Base-by-base conservation (phyloP, 2,888 invertebrate species). In the Hemicrepidius hirtus region DNA sequence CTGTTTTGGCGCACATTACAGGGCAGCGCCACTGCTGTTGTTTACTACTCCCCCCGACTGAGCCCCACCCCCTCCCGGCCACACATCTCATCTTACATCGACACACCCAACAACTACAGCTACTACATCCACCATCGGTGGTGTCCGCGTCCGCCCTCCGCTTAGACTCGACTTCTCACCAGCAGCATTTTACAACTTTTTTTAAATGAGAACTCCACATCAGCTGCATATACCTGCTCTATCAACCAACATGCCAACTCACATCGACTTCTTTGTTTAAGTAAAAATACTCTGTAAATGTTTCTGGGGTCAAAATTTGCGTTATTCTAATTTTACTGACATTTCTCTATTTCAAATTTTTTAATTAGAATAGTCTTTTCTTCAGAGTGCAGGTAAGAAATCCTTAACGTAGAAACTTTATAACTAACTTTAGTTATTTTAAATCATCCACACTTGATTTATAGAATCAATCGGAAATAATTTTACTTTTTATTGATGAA, bases 41-140 rank as follows among this genome's bases (percentile, higher is more conserved):
- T 84, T 82, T 81, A 81, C 82, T 80, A 80, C 83, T 83, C 84
- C 84, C 82, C 84, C 85, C 82, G 84, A 83, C 80, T 81, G 83
- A 83, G 83, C 82, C 84, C 83, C 82, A 81, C 79, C 81, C 82
- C 80, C 77, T 77, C 80, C 80, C 79, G 79, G 80, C 81, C 80
- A 84, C 84, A 85, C 84, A 83, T 83, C 83, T 84, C 83, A 82
- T 83, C 84, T 82, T 79, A 83, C 83, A 83, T 81, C 84, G 82
- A 83, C 81, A 83, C 82, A 81, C 82, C 82, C 82, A 82, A 81
- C 82, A 77, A 80, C 81, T 46, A 71, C 74, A 60, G 41, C 76
- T 72, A 74, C 77, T 77, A 78, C 80, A 78, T 80, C 82, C 79
- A 79, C 80, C 79, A 78, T 75, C 78, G 78, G 80, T 80, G 80